Evolutionary conservation across 1,140 invertebrate species (phyloP).

Genomic region (Brachionus plicatilis): DNA sequence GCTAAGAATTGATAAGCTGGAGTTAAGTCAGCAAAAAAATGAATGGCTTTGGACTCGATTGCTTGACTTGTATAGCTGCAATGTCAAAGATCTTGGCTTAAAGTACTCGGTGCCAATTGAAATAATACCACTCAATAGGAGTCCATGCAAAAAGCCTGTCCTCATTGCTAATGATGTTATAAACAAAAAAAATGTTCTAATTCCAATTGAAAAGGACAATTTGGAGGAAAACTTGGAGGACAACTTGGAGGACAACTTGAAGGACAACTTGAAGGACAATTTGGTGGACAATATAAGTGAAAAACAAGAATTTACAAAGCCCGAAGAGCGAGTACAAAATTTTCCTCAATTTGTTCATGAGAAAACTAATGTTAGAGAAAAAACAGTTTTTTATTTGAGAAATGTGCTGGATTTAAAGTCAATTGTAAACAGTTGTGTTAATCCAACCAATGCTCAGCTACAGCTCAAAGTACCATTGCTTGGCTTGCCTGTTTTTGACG

Average conservation of each 20-base stretch:
- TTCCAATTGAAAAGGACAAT: not conserved
- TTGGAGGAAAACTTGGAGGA: not conserved
- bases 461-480: not conserved
- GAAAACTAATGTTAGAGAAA: not conserved
- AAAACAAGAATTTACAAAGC: too few species aligned
- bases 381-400: slow-evolving; percentile 1
- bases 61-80: not conserved
- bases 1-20: not conserved
- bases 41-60: not conserved
- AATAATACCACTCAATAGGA: not conserved
- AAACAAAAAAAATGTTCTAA: not conserved
- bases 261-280: too few species aligned
- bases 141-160: not conserved
- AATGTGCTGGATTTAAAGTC: not conserved
- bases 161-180: not conserved
- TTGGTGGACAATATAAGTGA: too few species aligned
- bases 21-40: not conserved
- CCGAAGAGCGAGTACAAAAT: too few species aligned
- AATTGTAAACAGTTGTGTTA: not conserved
- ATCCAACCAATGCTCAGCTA: slow-evolving; percentile 5
- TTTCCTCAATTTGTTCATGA: not conserved
- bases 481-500: not conserved
- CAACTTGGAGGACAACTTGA: not conserved
- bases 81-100: not conserved
- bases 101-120: slow-evolving; percentile 3